Evolutionary conservation across 1,140 invertebrate species (phyloP).

Genomic region (Calliphora vicina): DNA sequence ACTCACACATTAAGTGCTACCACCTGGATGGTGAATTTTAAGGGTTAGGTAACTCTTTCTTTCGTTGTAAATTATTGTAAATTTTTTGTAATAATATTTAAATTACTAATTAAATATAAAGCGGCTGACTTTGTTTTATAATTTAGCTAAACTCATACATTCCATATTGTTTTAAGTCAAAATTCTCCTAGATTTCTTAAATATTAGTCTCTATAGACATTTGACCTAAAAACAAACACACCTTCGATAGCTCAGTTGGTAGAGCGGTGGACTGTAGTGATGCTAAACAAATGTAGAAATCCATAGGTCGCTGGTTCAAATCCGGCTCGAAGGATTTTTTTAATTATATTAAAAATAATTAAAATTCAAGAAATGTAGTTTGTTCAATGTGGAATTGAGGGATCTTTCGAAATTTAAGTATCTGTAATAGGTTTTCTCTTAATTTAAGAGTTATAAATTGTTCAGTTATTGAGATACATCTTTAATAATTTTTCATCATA

Average conservation of each 20-base stretch:
- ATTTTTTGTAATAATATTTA: background rate
- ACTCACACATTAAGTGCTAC: background rate
- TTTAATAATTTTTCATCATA: too few relatives aligned
- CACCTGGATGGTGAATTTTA: background rate
- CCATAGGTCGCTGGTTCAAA: constrained; percentile 78
- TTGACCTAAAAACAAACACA: constrained; percentile 28
- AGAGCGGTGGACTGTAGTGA: constrained; percentile 85
- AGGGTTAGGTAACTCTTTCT: background rate
- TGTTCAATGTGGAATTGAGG: too few relatives aligned
- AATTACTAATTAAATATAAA: background rate
- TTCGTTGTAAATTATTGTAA: background rate
- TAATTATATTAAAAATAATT: background rate
- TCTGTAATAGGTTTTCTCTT: too few relatives aligned
- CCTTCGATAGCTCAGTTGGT: constrained; percentile 88
- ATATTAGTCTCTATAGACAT: background rate
- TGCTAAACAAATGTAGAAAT: constrained; percentile 57
- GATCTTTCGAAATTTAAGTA: too few relatives aligned
- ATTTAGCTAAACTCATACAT: background rate
- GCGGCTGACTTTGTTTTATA: background rate
- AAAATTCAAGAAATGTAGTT: too few relatives aligned
- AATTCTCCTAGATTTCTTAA: background rate
- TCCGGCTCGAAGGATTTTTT: constrained; percentile 71
- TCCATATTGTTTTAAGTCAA: background rate
- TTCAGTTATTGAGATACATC: too few relatives aligned
- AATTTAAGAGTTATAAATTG: too few relatives aligned